Evolutionary conservation across 2,797 vertebrate species (phyloP).

Genomic region (Acomys russatus): DNA sequence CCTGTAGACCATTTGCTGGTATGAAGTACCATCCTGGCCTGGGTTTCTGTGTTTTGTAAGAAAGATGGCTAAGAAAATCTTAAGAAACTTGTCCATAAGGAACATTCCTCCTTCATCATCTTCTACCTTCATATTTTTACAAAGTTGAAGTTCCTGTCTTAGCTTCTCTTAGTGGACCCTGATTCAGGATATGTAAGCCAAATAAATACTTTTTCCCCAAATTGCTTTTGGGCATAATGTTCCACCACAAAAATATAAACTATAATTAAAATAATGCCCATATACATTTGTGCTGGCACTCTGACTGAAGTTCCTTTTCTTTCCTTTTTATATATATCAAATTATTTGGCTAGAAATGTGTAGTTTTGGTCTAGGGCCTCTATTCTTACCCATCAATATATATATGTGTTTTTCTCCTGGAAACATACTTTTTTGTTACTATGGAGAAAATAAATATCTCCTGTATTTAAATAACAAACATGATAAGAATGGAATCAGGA

Average conservation of each 20-base stretch:
- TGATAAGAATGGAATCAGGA: neutral
- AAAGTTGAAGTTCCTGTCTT: neutral
- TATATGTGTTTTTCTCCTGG: neutral
- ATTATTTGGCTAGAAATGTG: neutral
- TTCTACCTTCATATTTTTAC: too few species aligned
- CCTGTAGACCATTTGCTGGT: neutral
- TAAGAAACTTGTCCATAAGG: neutral
- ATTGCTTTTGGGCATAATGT: neutral
- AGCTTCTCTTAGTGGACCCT: neutral
- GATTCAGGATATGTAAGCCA: too few species aligned
- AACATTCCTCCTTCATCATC: too few species aligned
- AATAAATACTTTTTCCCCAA: neutral
- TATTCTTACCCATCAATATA: neutral
- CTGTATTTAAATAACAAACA: neutral
- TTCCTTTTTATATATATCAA: neutral
- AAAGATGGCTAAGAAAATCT: neutral
- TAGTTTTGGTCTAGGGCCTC: neutral
- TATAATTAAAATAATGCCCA: neutral
- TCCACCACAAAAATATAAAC: neutral
- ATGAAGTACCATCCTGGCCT: accelerated
- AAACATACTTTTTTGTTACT: neutral
- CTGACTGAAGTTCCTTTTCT: neutral
- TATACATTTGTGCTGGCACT: neutral
- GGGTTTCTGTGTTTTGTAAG: neutral
- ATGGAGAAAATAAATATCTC: neutral